Evolutionary conservation across 2,797 vertebrate genomes (phyloP).

Genomic region (Tragelaphus oryx): DNA sequence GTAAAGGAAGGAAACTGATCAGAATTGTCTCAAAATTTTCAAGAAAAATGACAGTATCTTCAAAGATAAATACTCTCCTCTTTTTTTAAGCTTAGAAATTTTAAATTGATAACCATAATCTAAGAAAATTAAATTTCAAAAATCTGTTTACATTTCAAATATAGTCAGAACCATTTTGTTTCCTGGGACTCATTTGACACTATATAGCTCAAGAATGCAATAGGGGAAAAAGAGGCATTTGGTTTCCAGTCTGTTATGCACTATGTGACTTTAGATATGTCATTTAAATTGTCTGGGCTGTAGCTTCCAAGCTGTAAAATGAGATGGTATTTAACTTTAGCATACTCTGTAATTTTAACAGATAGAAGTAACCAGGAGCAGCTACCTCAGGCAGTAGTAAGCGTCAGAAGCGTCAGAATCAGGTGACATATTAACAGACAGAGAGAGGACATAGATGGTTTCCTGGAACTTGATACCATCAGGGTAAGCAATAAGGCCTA

Average conservation of each 20-base stretch:
- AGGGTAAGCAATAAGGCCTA: background rate
- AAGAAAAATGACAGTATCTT: background rate
- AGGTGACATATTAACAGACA: background rate
- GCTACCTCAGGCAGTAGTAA: background rate
- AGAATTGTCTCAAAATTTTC: background rate
- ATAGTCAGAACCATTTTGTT: background rate
- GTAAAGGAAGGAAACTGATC: background rate
- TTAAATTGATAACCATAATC: background rate
- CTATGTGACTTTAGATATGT: background rate
- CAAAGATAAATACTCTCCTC: background rate
- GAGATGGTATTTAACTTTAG: background rate
- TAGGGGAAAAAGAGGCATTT: background rate
- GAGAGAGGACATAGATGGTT: background rate
- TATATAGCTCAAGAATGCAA: background rate
- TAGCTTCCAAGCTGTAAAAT: background rate
- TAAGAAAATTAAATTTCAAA: background rate
- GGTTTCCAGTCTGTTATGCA: background rate
- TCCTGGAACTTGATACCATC: background rate
- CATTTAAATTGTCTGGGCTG: background rate
- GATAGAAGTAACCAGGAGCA: background rate
- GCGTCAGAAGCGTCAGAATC: background rate
- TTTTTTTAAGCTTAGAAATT: background rate
- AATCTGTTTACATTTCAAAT: background rate
- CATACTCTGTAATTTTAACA: background rate
- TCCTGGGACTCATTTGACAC: background rate